Conservation (phyloP, 2,797 vertebrate species). For the Hirundo rustica region DNA sequence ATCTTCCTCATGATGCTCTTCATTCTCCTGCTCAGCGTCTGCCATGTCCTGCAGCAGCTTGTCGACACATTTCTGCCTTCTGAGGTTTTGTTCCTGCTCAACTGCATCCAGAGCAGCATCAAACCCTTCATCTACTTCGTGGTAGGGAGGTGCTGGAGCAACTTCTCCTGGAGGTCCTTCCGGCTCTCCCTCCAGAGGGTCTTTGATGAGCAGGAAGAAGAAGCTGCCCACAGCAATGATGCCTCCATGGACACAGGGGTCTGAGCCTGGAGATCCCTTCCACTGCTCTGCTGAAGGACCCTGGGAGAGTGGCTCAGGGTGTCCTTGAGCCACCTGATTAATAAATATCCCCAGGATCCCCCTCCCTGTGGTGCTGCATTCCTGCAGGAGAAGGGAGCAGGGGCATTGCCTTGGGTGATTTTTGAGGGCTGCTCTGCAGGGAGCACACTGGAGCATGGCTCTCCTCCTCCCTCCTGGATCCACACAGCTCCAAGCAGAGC, state of each 20-base stretch:
- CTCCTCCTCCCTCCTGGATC: not conserved
- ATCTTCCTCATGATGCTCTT: not conserved
- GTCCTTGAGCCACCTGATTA: not conserved
- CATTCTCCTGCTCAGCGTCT: not conserved
- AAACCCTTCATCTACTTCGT: not conserved
- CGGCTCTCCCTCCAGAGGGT: not conserved
- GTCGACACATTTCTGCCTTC: too few species aligned
- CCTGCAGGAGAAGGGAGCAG: not conserved
- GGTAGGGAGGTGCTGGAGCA: not conserved
- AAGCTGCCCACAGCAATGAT: too few species aligned
- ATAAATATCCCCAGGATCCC: not conserved
- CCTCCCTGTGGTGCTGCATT: fast-evolving
- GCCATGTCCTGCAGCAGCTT: too few species aligned
- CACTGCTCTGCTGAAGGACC: too few species aligned
- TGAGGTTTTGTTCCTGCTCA: not conserved
- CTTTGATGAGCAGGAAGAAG: not conserved
- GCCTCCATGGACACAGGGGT: too few species aligned
- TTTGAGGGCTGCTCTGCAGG: not conserved
- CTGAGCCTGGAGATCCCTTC: too few species aligned
- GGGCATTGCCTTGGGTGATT: too few species aligned
- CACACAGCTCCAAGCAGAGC: not conserved
- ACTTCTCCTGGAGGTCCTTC: too few species aligned
- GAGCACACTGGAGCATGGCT: not conserved
- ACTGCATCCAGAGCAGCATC: not conserved
- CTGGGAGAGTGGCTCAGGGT: too few species aligned